A percentile compares a stretch with the other conserved stretches of the same genome.
phyloP scores from a whole-genome alignment of 2,888 invertebrate species.

The Epinotia ramella region DNA sequence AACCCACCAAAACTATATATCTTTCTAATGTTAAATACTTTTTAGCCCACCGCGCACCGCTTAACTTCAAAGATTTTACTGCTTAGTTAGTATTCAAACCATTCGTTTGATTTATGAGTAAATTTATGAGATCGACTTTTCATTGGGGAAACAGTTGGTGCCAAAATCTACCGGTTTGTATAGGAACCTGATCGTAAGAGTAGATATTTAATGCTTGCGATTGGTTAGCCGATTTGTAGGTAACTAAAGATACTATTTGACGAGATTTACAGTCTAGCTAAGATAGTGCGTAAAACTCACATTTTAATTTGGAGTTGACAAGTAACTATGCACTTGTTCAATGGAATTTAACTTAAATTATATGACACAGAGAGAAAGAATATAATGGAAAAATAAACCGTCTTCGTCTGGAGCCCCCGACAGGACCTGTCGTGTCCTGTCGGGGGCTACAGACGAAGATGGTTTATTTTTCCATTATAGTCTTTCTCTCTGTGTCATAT shows the following conservation, averaged over 20 bases:
- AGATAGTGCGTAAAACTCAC: too few species aligned
- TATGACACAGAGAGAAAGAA: too few species aligned
- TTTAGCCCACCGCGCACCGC: constrained; percentile 46
- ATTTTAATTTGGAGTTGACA: too few species aligned
- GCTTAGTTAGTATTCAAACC: constrained; percentile 43
- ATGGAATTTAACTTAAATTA: too few species aligned
- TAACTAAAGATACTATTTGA: not conserved
- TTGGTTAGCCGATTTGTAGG: not conserved
- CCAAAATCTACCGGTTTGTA: constrained; percentile 54
- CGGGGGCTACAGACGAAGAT: too few species aligned
- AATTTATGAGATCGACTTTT: constrained; percentile 59
- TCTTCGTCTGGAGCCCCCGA: too few species aligned
- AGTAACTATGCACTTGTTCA: too few species aligned
- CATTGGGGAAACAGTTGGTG: constrained; percentile 52
- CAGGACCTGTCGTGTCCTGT: too few species aligned
- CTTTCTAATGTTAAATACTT: constrained; percentile 47
- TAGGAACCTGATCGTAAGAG: constrained; percentile 40
- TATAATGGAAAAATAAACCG: too few species aligned
- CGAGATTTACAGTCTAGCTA: not conserved
- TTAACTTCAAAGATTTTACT: constrained; percentile 42
- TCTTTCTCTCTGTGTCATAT: too few species aligned
- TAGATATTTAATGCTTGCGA: not conserved
- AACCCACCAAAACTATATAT: constrained; percentile 60
- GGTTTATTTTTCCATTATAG: too few species aligned
- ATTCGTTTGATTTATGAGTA: constrained; percentile 52